A percentile compares a stretch with the other conserved stretches of the same genome.
Conservation (phyloP, 2,113 vertebrate genomes). For the Prochilodus magdalenae region DNA sequence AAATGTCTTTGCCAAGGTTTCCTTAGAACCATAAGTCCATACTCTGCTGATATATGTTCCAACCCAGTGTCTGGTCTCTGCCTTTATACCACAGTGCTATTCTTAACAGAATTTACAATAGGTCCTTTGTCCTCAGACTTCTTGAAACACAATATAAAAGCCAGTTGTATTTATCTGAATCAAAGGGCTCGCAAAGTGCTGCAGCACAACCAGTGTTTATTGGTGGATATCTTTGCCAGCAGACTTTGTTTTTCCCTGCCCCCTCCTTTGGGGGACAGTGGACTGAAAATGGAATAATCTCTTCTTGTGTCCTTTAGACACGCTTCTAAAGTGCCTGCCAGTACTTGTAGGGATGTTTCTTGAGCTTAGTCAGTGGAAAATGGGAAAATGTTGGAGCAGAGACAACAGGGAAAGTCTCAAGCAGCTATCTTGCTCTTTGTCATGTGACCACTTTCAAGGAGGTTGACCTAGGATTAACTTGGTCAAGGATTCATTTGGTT, state of each 20-base stretch:
- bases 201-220: background rate
- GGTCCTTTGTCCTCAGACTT: background rate
- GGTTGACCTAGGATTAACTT: background rate
- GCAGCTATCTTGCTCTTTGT: background rate
- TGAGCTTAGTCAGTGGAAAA: background rate
- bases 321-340: background rate
- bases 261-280: background rate
- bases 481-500: no score
- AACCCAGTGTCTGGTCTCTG: background rate
- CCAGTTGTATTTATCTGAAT: background rate
- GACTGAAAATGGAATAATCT: conserved; percentile 5
- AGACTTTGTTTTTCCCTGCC: conserved; percentile 10
- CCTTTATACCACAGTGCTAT: background rate
- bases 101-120: background rate
- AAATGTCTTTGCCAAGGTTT: background rate
- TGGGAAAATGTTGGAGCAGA: background rate
- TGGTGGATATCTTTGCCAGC: background rate
- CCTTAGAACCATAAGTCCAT: no score
- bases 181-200: background rate
- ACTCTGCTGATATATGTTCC: background rate
- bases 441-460: background rate
- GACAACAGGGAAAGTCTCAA: background rate
- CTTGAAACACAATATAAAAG: background rate
- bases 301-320: background rate
- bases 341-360: background rate